A percentile compares a stretch with the other conserved stretches of the same genome.
Conservation (phyloP, 2,113 vertebrate genomes). For the Hyperoodon ampullatus region DNA sequence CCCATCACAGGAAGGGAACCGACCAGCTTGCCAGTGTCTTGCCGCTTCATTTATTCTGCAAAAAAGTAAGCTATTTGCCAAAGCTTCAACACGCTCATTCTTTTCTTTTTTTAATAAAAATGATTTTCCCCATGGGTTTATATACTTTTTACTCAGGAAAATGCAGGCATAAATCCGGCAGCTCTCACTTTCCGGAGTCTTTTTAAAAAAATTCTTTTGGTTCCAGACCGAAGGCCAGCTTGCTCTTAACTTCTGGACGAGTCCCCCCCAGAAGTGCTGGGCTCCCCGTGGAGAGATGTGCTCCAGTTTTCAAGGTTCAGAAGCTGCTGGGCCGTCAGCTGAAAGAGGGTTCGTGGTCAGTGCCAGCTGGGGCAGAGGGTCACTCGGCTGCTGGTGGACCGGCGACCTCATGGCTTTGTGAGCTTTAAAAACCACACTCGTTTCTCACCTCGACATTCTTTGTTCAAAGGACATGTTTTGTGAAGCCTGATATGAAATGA, state of each 20-base stretch:
- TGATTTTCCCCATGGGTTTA: background rate
- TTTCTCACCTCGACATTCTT: background rate
- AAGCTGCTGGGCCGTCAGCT: background rate
- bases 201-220: background rate
- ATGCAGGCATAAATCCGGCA: rapidly evolving
- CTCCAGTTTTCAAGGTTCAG: background rate
- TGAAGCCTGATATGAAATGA: too few species aligned
- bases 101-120: background rate
- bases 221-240: background rate
- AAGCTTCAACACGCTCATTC: background rate
- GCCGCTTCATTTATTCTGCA: rapidly evolving
- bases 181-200: background rate
- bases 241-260: background rate
- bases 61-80: background rate
- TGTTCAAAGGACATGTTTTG: rapidly evolving
- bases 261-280: background rate
- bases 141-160: rapidly evolving
- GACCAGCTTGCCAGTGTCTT: rapidly evolving
- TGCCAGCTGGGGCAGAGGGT: background rate
- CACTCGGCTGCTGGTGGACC: rapidly evolving
- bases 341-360: background rate
- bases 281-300: background rate
- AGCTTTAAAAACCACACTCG: background rate
- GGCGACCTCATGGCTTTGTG: background rate
- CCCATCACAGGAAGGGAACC: rapidly evolving